Percentiles rank a stretch among this genome's conserved stretches.
Conservation (phyloP, 2,888 invertebrate genomes). For the Schrankia costaestrigalis region DNA sequence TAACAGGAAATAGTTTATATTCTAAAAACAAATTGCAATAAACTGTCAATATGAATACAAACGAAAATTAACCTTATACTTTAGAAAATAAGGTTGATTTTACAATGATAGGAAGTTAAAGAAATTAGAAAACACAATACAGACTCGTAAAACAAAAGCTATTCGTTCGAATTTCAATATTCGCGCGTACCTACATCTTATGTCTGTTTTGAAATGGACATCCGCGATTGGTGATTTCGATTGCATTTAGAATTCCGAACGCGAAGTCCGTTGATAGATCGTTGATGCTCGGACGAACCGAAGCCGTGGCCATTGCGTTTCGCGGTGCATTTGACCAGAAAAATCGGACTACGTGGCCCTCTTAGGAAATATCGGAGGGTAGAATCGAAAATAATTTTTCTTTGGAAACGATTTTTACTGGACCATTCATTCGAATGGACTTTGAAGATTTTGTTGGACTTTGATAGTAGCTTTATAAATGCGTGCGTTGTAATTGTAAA, state of each 20-base stretch:
- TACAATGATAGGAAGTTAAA: conserved; percentile 11
- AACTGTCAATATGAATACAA: conserved; percentile 41
- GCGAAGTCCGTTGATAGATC: conserved; percentile 72
- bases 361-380: conserved; percentile 39
- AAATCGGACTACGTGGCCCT: conserved; percentile 60
- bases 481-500: too few species aligned
- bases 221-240: conserved; percentile 67
- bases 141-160: conserved; percentile 56
- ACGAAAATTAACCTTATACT: conserved; percentile 28
- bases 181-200: conserved; percentile 50
- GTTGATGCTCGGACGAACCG: conserved; percentile 53
- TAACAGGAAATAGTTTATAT: conserved; percentile 77
- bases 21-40: conserved; percentile 68
- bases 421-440: conserved; percentile 7
- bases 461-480: too few species aligned
- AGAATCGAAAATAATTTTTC: conserved; percentile 25
- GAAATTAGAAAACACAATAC: conserved; percentile 38
- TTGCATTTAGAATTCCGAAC: conserved; percentile 67
- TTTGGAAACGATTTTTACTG: conserved; percentile 8
- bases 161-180: conserved; percentile 65
- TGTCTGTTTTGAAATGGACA: conserved; percentile 57
- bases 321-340: conserved; percentile 72
- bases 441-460: conserved; percentile 2
- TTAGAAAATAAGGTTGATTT: conserved; percentile 22
- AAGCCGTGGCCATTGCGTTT: conserved; percentile 41